These are phyloP conservation scores for Erebia palarica DNA, from an alignment of 2,888 invertebrate genomes.

Conservation along the genomic window DNA sequence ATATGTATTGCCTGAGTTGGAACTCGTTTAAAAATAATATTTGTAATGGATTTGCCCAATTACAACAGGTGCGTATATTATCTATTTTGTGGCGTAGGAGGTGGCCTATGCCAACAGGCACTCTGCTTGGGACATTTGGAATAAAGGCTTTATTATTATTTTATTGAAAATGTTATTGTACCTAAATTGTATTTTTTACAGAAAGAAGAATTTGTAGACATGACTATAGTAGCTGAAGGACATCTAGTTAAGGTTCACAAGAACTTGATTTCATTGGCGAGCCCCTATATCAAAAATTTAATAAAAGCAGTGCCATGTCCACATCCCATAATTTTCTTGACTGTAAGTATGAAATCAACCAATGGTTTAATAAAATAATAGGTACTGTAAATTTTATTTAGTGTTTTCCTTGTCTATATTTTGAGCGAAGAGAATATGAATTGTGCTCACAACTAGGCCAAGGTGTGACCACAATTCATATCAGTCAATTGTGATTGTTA, in stretches of 20 bases:
- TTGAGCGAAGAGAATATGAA: too few species aligned
- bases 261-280: constrained; percentile 64
- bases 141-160: too few species aligned
- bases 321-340: constrained; percentile 67
- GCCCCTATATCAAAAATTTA: constrained; percentile 66
- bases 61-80: constrained; percentile 53
- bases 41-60: constrained; percentile 52
- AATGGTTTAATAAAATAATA: too few species aligned
- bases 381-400: too few species aligned
- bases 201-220: constrained; percentile 73
- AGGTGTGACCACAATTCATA: too few species aligned
- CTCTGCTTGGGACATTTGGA: too few species aligned
- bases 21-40: constrained; percentile 50
- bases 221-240: constrained; percentile 71
- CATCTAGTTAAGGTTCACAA: constrained; percentile 68
- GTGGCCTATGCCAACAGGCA: too few species aligned
- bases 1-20: constrained; percentile 47
- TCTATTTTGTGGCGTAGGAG: too few species aligned
- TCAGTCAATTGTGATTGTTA: too few species aligned
- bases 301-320: constrained; percentile 55
- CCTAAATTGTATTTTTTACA: constrained; percentile 42
- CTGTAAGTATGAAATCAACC: constrained; percentile 49
- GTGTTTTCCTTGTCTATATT: too few species aligned
- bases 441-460: too few species aligned
- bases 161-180: too few species aligned